Evolutionary conservation across 2,888 invertebrate genomes (phyloP).

Genomic region (Penaeus monodon): DNA sequence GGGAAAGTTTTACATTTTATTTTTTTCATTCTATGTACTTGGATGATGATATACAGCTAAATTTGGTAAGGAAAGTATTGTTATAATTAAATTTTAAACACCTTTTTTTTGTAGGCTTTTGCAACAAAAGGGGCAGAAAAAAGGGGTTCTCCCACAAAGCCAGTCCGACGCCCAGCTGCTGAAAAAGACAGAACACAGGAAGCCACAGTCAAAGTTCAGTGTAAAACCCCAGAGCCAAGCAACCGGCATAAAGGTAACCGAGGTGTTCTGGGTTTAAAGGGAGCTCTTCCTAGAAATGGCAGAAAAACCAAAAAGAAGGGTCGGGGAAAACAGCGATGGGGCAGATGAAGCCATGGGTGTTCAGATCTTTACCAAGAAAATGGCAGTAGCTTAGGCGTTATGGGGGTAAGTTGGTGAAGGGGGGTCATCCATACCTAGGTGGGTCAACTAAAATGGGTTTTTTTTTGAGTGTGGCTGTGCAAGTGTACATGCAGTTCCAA

Average conservation of each 20-base stretch:
- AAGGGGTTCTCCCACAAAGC: constrained; percentile 49
- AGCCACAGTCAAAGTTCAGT: constrained; percentile 61
- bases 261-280: constrained; percentile 55
- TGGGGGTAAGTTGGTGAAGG: constrained; percentile 1
- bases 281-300: constrained; percentile 58
- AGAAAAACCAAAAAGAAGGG: constrained; percentile 23
- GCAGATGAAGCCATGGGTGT: constrained; percentile 23
- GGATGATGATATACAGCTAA: no score
- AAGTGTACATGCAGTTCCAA: constrained; percentile 50
- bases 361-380: background rate
- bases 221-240: constrained; percentile 57
- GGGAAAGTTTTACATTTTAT: constrained; percentile 62
- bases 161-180: constrained; percentile 14
- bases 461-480: constrained; percentile 54
- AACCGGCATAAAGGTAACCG: constrained; percentile 41
- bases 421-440: constrained; percentile 11
- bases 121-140: constrained; percentile 60
- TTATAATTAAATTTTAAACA: background rate
- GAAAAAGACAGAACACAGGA: constrained; percentile 39
- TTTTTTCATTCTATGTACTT: background rate
- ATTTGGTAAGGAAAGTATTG: background rate
- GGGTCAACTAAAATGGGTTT: constrained; percentile 40
- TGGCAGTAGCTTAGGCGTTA: background rate
- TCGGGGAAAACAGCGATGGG: constrained; percentile 15
- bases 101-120: constrained; percentile 50